phyloP scores from a whole-genome alignment of 2,888 invertebrate genomes.

The Tubulanus polymorphus region DNA sequence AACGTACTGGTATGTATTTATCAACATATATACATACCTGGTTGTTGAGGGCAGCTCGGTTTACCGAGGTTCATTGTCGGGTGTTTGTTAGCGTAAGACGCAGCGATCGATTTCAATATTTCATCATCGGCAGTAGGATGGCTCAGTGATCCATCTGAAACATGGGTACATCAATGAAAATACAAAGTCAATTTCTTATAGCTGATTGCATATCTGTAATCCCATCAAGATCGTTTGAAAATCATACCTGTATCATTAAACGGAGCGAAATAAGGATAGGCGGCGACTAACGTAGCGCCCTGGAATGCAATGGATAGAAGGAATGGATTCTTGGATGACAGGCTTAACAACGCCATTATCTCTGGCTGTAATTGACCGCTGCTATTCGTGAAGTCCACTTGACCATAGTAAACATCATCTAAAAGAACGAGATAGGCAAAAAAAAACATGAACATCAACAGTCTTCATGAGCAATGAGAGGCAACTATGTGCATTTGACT shows the following conservation, averaged over 20 bases:
- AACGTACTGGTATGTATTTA: neutral
- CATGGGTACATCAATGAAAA: neutral
- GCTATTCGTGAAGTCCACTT: no score
- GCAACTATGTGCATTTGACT: no score
- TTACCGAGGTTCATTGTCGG: neutral
- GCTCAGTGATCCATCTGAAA: neutral
- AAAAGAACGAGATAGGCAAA: no score
- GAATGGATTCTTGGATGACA: neutral
- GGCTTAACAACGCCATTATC: constrained; percentile 17
- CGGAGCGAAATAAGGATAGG: constrained; percentile 1
- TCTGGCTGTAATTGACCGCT: constrained; percentile 18
- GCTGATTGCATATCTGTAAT: no score
- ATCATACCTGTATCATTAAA: neutral
- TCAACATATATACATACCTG: neutral
- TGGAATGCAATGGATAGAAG: neutral
- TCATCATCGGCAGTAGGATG: neutral
- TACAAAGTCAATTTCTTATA: no score
- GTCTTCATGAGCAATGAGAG: no score
- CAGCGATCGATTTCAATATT: neutral
- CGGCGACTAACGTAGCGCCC: neutral
- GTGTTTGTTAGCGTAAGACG: neutral
- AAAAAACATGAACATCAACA: no score
- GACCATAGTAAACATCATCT: no score
- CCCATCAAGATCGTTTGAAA: neutral
- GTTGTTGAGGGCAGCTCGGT: neutral